Base-by-base conservation (phyloP, 1,140 invertebrate species). In the Planococcus citri region DNA sequence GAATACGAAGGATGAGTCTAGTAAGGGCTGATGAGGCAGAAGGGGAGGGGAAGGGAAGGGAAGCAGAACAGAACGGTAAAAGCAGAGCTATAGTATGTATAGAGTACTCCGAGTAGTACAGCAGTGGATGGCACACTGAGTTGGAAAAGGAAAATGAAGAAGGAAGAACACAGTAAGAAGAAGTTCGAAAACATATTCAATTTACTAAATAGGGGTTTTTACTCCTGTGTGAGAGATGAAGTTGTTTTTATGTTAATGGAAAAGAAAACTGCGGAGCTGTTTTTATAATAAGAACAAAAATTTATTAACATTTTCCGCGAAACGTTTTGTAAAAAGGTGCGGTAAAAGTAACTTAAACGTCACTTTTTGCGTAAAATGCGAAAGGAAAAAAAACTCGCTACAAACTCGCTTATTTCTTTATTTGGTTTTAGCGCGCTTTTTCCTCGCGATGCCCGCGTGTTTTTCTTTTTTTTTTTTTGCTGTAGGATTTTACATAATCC, bases 161-260 rank as follows among this genome's bases (percentile, higher is more conserved):
- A 33, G 29, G 29, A 33, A 51, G 41, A 51, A 51, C 41, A 51
- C 6, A 14, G 41, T 51, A 64, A 64, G 60, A 60, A 60, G n/a
- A 64, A 64, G 20, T 64, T 64, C 60, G 60, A 25, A 64, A 64
- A 64, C 60, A 64, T 64, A 64, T 64, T 64, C 60, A 64, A 64
- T 64, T 64, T 64, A 27, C 60, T 64, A 64, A 64, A 64, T 64
- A 64, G 60, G 20, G 60, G 9, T 22, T 64, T 51, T 51, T 51
- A 9, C 20, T 24, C 20, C 60, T 64, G 60, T 27, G 60, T 14
- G 10, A 12, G 60, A 51, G 25, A 64, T 64, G 60, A 25, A 64
- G 60, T 64, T 64, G 60, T 64, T 64, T 64, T 64, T 64, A 64
- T 64, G 60, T 22, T 64, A 64, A 64, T 64, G 60, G 20, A 64